Evolutionary conservation across 2,888 invertebrate genomes (phyloP), one percentile per base, ranked within the genome.

Genomic region (Melolontha melolontha): DNA sequence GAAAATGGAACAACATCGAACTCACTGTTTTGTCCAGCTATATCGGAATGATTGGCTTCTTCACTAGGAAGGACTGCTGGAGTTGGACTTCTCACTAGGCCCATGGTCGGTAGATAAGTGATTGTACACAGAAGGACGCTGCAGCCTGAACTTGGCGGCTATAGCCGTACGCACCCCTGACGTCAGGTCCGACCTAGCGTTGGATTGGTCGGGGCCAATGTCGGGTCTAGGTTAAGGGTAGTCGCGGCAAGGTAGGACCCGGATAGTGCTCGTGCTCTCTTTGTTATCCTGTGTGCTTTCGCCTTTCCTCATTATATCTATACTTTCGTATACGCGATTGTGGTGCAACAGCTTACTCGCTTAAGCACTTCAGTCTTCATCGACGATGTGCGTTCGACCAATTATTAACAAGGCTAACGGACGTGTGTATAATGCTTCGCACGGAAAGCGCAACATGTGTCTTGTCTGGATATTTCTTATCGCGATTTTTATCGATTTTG

Each of bases 151-250:
- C 73, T 77, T 78, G 75, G 76, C 75, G 77, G 76, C 72, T 69
- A 66, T 68, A 72, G 75, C 68, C 75, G 77, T 76, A 76, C 78
- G 85, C 84, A 81, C 74, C 82, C 71, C 78, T 87, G 87, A 88
- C 87, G 87, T 87, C 87, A 86, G 84, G 82, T 79, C 80, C 87
- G 87, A 87, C 87, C 87, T 87, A 86, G 87, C 73, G 77, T 75
- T 74, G 75, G 73, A 82, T 82, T 82, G 82, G 82, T 74, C 77
- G 77, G 77, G 79, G 79, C 79, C 80, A 80, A 79, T 80, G 78
- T 76, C 78, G 76, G 76, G 79, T 80, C 80, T 80, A 79, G 81
- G 81, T 81, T 80, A 82, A 82, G 81, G 81, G 77, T 79, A 80
- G 77, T 75, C 70, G 76, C 67, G 70, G 74, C 75, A 76, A 77